Evolutionary conservation across 2,113 vertebrate species (phyloP), one percentile per base, ranked within the genome.

Genomic region (Bungarus multicinctus): DNA sequence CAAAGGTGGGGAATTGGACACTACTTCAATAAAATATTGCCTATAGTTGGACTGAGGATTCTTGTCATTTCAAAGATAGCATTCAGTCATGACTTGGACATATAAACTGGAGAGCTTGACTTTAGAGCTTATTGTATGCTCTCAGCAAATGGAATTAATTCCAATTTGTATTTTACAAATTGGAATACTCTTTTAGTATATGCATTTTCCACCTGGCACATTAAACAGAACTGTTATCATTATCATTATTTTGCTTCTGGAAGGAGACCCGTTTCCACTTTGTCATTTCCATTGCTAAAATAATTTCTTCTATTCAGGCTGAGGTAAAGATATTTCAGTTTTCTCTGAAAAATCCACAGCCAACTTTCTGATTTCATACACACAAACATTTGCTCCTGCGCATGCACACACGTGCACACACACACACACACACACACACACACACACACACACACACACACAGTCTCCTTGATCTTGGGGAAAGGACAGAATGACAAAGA

Each of bases 241-340:
- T n/a, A 34, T 69, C n/a, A n/a, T 90, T 96, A 94, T 60, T 88
- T 88, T 95, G 50, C 90, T 93, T 90, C 87, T 54, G 91, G 60
- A 74, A 88, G 90, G 74, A 25, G 50, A 91, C 93, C 54, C 87
- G 6, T 92, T 96, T 96, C 92, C 93, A 93, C 74, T 54, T 69
- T 34, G 30, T 14, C 30, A 69, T 69, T 69, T 69, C 64, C 64
- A 16, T 25, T 90, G 95, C 85, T 86, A 91, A 93, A 93, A 96
- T 93, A 95, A 96, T 95, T 94, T 89, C 39, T 74, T 89, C 25
- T 85, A 53, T 87, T 45, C 92, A 94, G n/a, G 93, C 74, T 34
- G 92, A 95, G 58, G 43, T 43, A 27, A 27, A 34, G 53, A 95
- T 50, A 85, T 96, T 57, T 89, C 34, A 58, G 90, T 90, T 86